Base-by-base conservation (phyloP, 2,888 invertebrate genomes). In the Parnassius mnemosyne region DNA sequence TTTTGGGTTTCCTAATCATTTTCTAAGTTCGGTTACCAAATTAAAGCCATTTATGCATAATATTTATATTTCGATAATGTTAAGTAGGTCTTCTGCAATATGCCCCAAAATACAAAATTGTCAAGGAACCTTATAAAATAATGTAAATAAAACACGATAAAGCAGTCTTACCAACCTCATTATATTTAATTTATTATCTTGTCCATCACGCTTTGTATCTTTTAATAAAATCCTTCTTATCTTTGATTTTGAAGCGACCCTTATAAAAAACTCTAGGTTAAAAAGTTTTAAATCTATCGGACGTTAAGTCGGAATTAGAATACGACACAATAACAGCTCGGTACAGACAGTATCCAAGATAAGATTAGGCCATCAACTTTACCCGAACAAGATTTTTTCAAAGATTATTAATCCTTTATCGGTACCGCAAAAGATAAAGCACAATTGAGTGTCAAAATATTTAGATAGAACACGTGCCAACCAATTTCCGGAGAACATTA, bases 291-390 rank as follows among this genome's bases (percentile, higher is more conserved):
- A 57, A 44, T 44, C 57, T 57, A 58, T 54, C 54, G 34, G 9
- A 55, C 25, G 46, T 16, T 16, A 56, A 56, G 52, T 47, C 63
- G 59, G 58, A 43, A 44, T 58, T 63, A n/a, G 42, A 47, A 50
- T 53, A 54, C 11, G 44, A 46, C 25, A 60, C 71, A 71, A 72
- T 71, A 70, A 64, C 68, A 68, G 62, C 69, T 69, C 60, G 65
- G 67, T 65, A 64, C 60, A 65, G 71, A 75, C 74, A 71, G 76
- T 70, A 64, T 58, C 16, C 11, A 34, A 82, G 86, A 87, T 87
- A 85, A 86, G 85, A 86, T 86, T 81, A 70, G 65, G 50, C 66
- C 52, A 69, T 71, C 71, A 64, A 67, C 71, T 62, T 65, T 66
- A 69, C 65, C 52, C 53, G 59, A 68, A 77, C 77, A 81, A 78